Conservation (phyloP, 2,113 vertebrate species). For the Proteles cristata region DNA sequence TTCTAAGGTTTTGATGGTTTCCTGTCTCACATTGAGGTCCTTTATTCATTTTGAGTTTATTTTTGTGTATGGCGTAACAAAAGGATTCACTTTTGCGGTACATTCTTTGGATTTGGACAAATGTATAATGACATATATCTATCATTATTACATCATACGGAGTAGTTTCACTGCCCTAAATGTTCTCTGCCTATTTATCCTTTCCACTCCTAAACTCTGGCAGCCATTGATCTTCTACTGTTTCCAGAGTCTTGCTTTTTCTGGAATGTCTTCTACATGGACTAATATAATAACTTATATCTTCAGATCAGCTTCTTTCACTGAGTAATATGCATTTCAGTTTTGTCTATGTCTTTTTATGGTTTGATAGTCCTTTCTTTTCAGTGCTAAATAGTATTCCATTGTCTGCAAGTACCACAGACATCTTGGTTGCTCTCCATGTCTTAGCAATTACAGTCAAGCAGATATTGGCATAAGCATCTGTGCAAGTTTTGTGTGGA, state of each 20-base stretch:
- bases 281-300: neutral
- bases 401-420: neutral
- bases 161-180: neutral
- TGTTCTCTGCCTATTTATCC: neutral
- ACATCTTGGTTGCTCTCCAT: neutral
- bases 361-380: neutral
- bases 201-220: neutral
- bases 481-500: neutral
- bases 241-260: neutral
- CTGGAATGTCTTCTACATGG: neutral
- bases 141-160: no score
- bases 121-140: no score
- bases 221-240: neutral
- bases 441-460: neutral
- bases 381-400: neutral
- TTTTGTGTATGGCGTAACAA: no score
- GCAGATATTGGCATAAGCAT: no score
- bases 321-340: neutral
- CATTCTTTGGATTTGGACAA: neutral
- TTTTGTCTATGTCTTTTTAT: neutral
- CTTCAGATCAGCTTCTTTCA: neutral
- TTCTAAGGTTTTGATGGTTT: no score
- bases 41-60: no score
- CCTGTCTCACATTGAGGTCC: no score
- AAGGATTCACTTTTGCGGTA: neutral